Conservation (phyloP, 37 sponge, comb jelly and placozoan species). For the Aplysina aerophoba region DNA sequence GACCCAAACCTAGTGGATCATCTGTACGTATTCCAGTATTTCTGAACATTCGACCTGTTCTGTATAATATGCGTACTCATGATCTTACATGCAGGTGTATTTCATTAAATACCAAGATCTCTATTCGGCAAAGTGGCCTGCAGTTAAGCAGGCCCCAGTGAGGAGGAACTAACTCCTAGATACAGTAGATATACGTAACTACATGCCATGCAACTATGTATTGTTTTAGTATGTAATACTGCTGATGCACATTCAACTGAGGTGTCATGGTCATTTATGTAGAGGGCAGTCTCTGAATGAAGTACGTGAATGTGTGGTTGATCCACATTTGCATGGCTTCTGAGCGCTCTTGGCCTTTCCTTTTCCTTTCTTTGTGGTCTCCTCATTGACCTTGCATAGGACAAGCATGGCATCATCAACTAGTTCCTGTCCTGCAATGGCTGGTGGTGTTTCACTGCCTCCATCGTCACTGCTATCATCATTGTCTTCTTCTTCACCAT, state of each 20-base stretch:
- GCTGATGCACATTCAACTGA: neutral
- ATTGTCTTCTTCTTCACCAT: neutral
- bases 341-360: neutral
- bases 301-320: neutral
- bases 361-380: neutral
- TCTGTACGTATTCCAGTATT: no score
- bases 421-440: neutral
- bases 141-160: neutral
- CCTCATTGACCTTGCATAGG: neutral
- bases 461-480: neutral
- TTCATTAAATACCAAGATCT: neutral
- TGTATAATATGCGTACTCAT: no score
- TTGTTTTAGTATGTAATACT: neutral
- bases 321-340: neutral
- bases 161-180: neutral
- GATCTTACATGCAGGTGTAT: no score
- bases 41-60: no score
- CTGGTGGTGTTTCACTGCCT: neutral
- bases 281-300: conserved; percentile 5
- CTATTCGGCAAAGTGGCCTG: neutral
- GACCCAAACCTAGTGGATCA: no score
- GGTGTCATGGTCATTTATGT: neutral
- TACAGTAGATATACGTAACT: neutral
- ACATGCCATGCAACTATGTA: neutral
- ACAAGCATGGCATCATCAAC: neutral